These are phyloP conservation scores for Aplodontia rufa DNA, from an alignment of 2,113 vertebrate species.

Conservation along the genomic window DNA sequence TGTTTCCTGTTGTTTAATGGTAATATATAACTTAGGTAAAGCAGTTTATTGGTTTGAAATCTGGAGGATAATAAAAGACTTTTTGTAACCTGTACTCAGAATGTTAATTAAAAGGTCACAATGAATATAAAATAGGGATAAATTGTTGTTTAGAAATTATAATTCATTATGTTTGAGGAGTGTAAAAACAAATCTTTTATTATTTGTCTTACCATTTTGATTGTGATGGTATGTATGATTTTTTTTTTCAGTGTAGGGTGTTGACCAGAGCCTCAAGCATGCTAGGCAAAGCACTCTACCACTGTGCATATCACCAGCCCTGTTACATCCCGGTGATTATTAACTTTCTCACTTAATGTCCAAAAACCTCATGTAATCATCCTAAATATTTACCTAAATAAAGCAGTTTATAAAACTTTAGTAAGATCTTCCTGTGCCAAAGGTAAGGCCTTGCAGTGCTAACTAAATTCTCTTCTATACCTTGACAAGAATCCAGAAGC, in stretches of 20 bases:
- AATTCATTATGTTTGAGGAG: background rate
- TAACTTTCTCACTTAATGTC: conserved; percentile 41
- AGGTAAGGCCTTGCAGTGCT: background rate
- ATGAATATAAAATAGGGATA: background rate
- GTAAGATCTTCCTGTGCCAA: background rate
- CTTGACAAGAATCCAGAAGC: background rate
- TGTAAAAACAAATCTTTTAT: background rate
- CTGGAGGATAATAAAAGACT: background rate
- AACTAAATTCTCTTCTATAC: conserved; percentile 18
- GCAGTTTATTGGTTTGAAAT: background rate
- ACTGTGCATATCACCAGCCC: background rate
- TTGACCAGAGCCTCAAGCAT: background rate
- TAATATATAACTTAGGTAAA: background rate
- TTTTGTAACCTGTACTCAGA: background rate
- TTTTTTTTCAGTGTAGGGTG: background rate
- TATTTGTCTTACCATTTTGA: conserved; percentile 13
- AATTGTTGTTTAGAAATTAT: background rate
- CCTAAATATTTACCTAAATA: conserved; percentile 32
- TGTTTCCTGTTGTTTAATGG: background rate
- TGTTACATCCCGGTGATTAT: background rate
- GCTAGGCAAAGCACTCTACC: background rate
- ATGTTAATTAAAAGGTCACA: background rate
- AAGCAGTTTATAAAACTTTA: conserved; percentile 15
- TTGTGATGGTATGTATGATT: background rate
- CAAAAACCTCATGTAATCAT: conserved; percentile 15